These are phyloP conservation scores for Nymphalis io DNA, from an alignment of 1,140 invertebrate genomes.

Conservation along the genomic window DNA sequence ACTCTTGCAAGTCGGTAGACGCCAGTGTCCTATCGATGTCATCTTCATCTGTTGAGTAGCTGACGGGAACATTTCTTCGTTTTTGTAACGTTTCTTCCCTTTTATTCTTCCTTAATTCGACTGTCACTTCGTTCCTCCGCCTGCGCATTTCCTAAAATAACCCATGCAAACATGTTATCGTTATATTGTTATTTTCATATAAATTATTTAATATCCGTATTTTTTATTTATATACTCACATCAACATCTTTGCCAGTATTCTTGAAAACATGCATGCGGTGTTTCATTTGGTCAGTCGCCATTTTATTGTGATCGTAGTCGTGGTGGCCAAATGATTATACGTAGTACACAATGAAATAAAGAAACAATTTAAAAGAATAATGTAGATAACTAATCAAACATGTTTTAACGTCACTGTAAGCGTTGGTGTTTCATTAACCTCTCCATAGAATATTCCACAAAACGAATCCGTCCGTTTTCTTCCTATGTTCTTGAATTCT, in stretches of 20 bases:
- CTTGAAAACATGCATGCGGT: constrained; percentile 95
- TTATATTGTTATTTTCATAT: constrained; percentile 15
- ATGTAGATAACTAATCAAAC: constrained; percentile 68
- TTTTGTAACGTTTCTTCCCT: constrained; percentile 97
- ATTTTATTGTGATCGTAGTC: constrained; percentile 83
- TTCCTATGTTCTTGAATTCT: constrained; percentile 56
- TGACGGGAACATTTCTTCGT: constrained; percentile 94
- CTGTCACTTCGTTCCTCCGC: constrained; percentile 96
- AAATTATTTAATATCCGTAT: neutral
- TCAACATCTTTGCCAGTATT: constrained; percentile 98
- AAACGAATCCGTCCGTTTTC: constrained; percentile 69
- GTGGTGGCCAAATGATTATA: constrained; percentile 54
- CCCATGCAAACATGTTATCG: constrained; percentile 16
- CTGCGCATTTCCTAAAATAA: constrained; percentile 94
- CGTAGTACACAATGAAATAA: constrained; percentile 74
- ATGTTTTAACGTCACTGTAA: constrained; percentile 70
- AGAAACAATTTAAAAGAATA: constrained; percentile 70
- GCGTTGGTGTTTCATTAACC: constrained; percentile 73
- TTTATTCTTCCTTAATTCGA: constrained; percentile 98
- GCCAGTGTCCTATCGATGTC: constrained; percentile 86
- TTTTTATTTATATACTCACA: constrained; percentile 84
- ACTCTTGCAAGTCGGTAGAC: constrained; percentile 84
- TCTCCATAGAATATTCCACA: constrained; percentile 74
- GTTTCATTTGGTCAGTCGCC: constrained; percentile 89
- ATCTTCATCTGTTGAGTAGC: constrained; percentile 91